Conservation (phyloP, 2,888 invertebrate genomes). For the Andricus curvator region DNA sequence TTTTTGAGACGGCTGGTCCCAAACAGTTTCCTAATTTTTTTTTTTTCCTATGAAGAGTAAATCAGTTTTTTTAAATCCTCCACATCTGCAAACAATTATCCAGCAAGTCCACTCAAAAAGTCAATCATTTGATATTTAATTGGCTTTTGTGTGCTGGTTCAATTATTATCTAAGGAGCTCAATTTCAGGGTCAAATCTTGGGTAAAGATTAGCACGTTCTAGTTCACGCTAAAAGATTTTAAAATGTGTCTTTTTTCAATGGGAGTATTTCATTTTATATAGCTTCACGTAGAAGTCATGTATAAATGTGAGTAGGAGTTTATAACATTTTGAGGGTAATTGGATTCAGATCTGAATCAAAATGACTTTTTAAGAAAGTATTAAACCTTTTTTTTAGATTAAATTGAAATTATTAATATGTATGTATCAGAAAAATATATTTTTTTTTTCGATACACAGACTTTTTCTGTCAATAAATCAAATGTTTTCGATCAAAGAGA, state of each 20-base stretch:
- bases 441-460: no score
- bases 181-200: neutral
- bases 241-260: neutral
- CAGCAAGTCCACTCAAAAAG: neutral
- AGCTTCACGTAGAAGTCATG: neutral
- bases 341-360: neutral
- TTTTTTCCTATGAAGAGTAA: no score
- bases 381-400: neutral
- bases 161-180: neutral
- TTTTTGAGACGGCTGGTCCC: neutral
- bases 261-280: neutral
- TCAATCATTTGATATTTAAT: conserved; percentile 19
- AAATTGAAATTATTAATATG: neutral
- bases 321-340: neutral
- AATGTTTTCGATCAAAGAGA: no score
- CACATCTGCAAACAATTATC: no score
- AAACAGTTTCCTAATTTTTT: neutral
- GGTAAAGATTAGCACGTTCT: neutral
- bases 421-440: no score
- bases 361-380: neutral
- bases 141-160: neutral
- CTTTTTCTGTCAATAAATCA: no score
- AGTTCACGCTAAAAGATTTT: neutral
- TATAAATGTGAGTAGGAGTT: neutral
- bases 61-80: no score